Evolutionary conservation across 2,888 invertebrate species (phyloP), one percentile per base, ranked within the genome.

Genomic region (Tipula lateralis): DNA sequence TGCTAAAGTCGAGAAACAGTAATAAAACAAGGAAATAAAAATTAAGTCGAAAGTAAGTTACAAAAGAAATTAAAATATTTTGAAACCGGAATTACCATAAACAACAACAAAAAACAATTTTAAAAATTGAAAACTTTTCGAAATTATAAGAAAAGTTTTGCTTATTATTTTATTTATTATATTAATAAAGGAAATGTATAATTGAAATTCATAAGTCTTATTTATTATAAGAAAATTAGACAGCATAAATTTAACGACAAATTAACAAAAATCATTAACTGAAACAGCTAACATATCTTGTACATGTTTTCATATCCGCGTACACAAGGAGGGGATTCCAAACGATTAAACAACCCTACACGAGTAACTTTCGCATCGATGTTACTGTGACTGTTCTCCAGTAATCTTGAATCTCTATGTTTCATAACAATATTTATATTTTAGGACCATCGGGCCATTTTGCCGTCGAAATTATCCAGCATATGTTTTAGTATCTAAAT

Each of bases 51-150:
- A 66, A 66, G 13, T 66, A 66, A 66, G 12, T 66, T 66, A 24
- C 66, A 24, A 66, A 66, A 66, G 66, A 66, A 66, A 66, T 66
- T 66, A 66, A 66, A 66, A 66, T 66, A 66, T 66, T 66, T 66
- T 19, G 24, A 66, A 66, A 66, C 66, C 66, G 66, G 66, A 66
- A 66, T 50, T 50, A 50, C 16, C 36, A 36, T 7, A 32, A 0
- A 32, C 5, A 32, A 36, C 36, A 36, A 36, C 9, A 36, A 34
- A 34, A 9, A 32, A n/a, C n/a, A 32, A 32, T 32, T 36, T 36
- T 9, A 3, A 44, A 44, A 44, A 5, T 44, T 44, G n/a, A 50
- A 50, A 50, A 9, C 9, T 66, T 66, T 66, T 66, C 1, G 9
- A 24, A 66, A 66, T 66, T 66, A 66, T 24, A 66, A 66, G 66